Evolutionary conservation across 2,797 vertebrate genomes (phyloP), one percentile per base, ranked within the genome.

Genomic region (Notamacropus eugenii): DNA sequence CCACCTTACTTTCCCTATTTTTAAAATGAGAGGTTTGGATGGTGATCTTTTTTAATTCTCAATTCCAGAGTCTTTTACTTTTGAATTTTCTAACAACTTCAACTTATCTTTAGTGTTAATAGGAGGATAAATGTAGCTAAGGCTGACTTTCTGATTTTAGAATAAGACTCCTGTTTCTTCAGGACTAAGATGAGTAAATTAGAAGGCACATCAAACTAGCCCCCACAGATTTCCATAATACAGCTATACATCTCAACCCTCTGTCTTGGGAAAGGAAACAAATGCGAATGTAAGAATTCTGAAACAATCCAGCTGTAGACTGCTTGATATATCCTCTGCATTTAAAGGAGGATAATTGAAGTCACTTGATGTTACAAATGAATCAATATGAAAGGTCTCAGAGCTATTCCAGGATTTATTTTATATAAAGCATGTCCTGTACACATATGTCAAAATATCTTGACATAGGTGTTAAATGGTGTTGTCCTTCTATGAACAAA

Each of bases 341-440:
- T 96, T 59, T 95, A 96, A 96, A 96, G 95, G 95, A 97, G 93
- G 90, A 93, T 95, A 92, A 55, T 55, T 93, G 93, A 67, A 98
- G 92, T 59, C 82, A 90, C 46, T 97, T 97, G 82, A 94, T 59
- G 97, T 98, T 98, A 96, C 93, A 96, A 97, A 91, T 93, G 97
- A 97, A 98, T 96, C 97, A 96, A 91, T 62, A 93, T 90, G 57
- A 90, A 10, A 96, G 95, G 95, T 97, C 55, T 93, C 96, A 92
- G 16, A 93, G 87, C 50, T 92, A 97, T 97, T 93, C 24, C 94
- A 95, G 92, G 95, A 98, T 98, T 31, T 90, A 58, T 14, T 97
- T 97, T 97, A 98, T 98, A 95, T 96, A 96, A 96, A 97, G 82
- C 90, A 96, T 67, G 97, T 93, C 94, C 62, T 52, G 55, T 93